Conservation (phyloP, 2,113 vertebrate genomes). For the Eublepharis macularius region DNA sequence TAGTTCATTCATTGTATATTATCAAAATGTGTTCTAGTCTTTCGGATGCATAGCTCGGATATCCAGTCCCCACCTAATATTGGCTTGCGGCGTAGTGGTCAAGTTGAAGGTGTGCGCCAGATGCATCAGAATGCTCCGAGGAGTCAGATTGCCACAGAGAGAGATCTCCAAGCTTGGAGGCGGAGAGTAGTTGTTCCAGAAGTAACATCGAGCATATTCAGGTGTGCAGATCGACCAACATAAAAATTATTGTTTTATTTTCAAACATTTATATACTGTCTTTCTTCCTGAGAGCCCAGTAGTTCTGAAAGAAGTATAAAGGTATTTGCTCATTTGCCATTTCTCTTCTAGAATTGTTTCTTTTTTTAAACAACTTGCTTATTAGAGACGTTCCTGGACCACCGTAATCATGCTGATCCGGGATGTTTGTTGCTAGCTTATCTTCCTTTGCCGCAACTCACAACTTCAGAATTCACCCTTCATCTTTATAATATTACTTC, state of each 20-base stretch:
- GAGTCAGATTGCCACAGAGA: constrained; percentile 93
- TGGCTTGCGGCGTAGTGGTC: constrained; percentile 91
- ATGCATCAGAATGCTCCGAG: constrained; percentile 96
- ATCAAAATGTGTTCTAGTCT: constrained; percentile 73
- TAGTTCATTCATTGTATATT: background rate
- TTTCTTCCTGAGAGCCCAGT: background rate
- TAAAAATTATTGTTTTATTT: background rate
- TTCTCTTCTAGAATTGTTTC: background rate
- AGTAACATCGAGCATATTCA: constrained; percentile 79
- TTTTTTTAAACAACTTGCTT: background rate
- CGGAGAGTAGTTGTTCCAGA: constrained; percentile 94
- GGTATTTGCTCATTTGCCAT: background rate
- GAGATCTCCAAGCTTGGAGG: constrained; percentile 94
- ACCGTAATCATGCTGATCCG: background rate
- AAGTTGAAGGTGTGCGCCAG: constrained; percentile 95
- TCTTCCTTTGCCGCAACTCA: background rate
- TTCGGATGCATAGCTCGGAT: constrained; percentile 85
- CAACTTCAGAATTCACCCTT: background rate
- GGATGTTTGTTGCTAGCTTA: background rate
- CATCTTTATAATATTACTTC: background rate
- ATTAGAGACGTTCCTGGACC: background rate
- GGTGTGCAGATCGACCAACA: constrained; percentile 69
- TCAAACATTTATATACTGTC: too few species aligned
- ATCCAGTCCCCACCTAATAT: constrained; percentile 92
- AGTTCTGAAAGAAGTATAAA: background rate